phyloP scores from a whole-genome alignment of 2,888 invertebrate genomes.

The Leptopilina syphax region DNA sequence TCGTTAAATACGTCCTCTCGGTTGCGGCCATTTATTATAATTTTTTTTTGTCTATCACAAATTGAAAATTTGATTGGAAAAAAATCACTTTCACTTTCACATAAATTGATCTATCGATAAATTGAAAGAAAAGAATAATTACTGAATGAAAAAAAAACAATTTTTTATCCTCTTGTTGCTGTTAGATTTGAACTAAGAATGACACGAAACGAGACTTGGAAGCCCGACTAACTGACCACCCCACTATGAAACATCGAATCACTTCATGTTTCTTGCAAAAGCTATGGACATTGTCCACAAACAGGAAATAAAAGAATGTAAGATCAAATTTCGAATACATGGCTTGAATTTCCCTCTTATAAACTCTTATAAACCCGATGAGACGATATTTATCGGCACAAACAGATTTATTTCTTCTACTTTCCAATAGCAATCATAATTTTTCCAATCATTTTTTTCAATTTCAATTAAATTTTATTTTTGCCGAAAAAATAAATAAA shows the following conservation, averaged over 20 bases:
- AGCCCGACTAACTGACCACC: conserved; percentile 39
- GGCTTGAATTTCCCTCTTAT: conserved; percentile 23
- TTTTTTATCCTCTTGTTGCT: conserved; percentile 5
- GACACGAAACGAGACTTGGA: conserved; percentile 33
- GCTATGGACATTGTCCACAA: conserved; percentile 29
- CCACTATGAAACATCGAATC: conserved; percentile 40
- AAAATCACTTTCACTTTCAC: conserved; percentile 18
- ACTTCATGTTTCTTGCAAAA: conserved; percentile 28
- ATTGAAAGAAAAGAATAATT: not conserved
- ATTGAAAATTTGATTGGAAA: not conserved
- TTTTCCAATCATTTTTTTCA: not conserved
- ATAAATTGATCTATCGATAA: not conserved
- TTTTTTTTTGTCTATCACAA: not conserved
- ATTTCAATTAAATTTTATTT: no score
- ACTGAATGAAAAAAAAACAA: not conserved
- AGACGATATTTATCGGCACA: conserved; percentile 16
- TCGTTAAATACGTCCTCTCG: conserved; percentile 79
- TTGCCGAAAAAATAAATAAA: no score
- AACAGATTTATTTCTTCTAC: conserved; percentile 20
- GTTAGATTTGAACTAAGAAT: conserved; percentile 24
- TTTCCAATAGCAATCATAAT: not conserved
- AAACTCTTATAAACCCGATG: not conserved
- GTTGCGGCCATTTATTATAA: conserved; percentile 60
- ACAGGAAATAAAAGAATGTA: conserved; percentile 23
- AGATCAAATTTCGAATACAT: conserved; percentile 24